Evolutionary conservation across 2,113 vertebrate genomes (phyloP).

Genomic region (Neogobius melanostomus): DNA sequence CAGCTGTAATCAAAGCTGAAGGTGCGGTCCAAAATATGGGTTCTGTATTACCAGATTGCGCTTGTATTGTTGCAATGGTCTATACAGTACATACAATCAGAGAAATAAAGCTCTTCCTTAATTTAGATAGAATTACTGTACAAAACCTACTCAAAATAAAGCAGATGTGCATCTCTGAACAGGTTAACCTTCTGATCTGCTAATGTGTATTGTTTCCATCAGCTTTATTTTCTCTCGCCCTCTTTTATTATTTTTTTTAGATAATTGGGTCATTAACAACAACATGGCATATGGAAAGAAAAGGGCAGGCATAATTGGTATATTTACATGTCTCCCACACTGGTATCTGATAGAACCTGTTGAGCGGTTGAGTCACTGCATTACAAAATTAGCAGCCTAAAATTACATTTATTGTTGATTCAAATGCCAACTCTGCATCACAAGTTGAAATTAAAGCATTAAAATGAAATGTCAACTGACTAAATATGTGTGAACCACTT

Average conservation of each 20-base stretch:
- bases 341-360: not conserved
- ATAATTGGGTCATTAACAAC: slow-evolving; percentile 1
- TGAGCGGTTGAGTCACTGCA: not conserved
- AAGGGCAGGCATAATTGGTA: not conserved
- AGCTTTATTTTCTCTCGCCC: not conserved
- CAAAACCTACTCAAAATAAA: not conserved
- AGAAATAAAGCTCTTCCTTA: no score
- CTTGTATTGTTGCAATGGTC: no score
- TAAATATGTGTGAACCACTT: not conserved
- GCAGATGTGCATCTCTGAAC: not conserved
- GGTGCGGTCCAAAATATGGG: no score
- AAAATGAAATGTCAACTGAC: not conserved
- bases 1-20: no score
- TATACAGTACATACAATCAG: no score
- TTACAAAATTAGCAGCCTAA: not conserved
- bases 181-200: not conserved
- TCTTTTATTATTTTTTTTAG: not conserved
- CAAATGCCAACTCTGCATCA: not conserved
- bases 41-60: no score
- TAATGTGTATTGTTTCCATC: not conserved
- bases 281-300: not conserved
- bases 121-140: not conserved
- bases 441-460: not conserved
- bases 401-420: not conserved
- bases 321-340: not conserved